Conservation (phyloP, 1,140 invertebrate species). For the Oncopodura yosiiana region DNA sequence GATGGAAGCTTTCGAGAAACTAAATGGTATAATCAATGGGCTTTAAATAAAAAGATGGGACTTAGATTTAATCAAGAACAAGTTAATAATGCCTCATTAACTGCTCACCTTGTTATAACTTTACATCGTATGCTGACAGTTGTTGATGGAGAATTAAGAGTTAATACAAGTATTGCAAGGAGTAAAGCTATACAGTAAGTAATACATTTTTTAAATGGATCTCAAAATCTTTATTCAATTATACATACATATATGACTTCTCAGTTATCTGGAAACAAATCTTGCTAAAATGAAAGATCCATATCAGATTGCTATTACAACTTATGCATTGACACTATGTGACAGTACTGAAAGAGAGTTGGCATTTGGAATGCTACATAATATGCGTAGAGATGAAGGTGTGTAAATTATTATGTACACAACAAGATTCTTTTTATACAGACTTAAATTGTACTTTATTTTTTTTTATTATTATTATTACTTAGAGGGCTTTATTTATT, state of each 20-base stretch:
- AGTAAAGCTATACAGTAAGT: slow-evolving; percentile 37
- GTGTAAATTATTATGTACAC: slow-evolving; percentile 6
- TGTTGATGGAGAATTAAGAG: slow-evolving; percentile 37
- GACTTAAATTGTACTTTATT: too few relatives aligned
- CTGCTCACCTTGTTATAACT: slow-evolving; percentile 46
- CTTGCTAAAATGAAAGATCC: slow-evolving; percentile 41
- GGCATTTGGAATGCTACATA: slow-evolving; percentile 40
- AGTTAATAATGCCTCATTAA: slow-evolving; percentile 37
- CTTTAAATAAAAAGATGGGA: slow-evolving; percentile 39
- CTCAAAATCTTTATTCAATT: background rate
- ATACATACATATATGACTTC: background rate
- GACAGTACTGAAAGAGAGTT: slow-evolving; percentile 41
- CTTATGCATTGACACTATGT: slow-evolving; percentile 44
- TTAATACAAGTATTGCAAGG: slow-evolving; percentile 37
- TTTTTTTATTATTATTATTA: slow-evolving; percentile 10
- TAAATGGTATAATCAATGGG: slow-evolving; percentile 29
- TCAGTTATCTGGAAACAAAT: slow-evolving; percentile 43
- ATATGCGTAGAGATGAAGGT: slow-evolving; percentile 38
- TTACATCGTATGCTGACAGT: slow-evolving; percentile 39
- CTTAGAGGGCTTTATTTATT: slow-evolving; percentile 45
- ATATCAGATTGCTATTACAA: slow-evolving; percentile 45
- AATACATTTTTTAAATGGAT: background rate
- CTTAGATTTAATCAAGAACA: slow-evolving; percentile 26
- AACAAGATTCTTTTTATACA: background rate
- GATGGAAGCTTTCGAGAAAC: slow-evolving; percentile 45